phyloP scores from a whole-genome alignment of 2,113 vertebrate genomes.

The Prunella himalayana region DNA sequence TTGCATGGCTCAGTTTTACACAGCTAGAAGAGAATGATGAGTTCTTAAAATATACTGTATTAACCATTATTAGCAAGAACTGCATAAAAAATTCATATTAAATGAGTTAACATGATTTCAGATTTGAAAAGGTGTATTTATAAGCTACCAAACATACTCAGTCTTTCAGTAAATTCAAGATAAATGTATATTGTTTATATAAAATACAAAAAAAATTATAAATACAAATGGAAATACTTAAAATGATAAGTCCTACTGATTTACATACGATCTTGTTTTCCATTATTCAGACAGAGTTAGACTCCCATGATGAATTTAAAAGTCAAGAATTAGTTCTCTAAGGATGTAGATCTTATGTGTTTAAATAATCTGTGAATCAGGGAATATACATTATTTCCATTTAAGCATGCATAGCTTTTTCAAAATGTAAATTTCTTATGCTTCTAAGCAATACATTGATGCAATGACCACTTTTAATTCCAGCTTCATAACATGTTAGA shows the following conservation, averaged over 20 bases:
- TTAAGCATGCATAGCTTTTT: background rate
- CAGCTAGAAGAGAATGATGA: background rate
- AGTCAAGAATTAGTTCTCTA: background rate
- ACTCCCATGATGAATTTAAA: background rate
- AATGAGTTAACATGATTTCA: background rate
- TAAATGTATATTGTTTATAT: background rate
- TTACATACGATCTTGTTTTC: background rate
- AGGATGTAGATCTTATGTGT: background rate
- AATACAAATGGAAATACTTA: background rate
- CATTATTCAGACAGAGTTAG: background rate
- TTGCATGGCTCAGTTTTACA: background rate
- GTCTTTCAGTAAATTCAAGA: background rate
- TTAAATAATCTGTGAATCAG: background rate
- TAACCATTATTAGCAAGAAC: background rate
- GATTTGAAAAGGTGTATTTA: background rate
- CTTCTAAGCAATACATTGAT: background rate
- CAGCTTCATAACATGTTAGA: background rate
- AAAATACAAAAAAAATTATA: background rate
- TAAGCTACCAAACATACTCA: background rate
- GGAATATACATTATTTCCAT: background rate
- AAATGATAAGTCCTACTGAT: background rate
- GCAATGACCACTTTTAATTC: background rate
- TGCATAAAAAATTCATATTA: background rate
- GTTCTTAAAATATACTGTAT: background rate
- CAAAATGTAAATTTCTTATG: background rate